Base-by-base conservation (phyloP, 2,888 invertebrate genomes). In the Drosophila engyochracea region DNA sequence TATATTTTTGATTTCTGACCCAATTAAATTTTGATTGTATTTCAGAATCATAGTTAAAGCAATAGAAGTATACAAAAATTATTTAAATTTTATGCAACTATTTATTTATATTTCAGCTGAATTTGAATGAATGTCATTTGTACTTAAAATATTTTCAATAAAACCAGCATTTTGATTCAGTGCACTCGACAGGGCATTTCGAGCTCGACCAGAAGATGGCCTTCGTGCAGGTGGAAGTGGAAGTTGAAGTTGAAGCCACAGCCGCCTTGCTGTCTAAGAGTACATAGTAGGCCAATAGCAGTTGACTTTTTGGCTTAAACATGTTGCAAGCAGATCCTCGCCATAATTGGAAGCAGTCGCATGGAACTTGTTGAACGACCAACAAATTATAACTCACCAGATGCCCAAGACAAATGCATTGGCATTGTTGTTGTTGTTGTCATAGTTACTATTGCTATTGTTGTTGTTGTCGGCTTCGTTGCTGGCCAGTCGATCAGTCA, bases 281-380 rank as follows among this genome's bases (percentile, higher is more conserved):
- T 64, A 63, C 52, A 54, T 33, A 53, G 87, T 71, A 72, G 86
- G 81, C 71, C 74, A 77, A 67, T 65, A 79, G 80, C 61, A 75
- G 90, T 78, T 85, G 86, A 81, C 72, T 90, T 85, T 89, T 89
- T 85, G 85, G 89, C 64, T 83, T 39, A 28, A 57, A 30, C 67
- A 85, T 89, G 85, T 90, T 79, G 84, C 86, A 83, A 86, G 75
- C 81, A 86, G 88, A 87, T 89, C 85, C 85, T 89, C 73, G 74
- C 91, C 91, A 89, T 91, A 91, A 92, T 92, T 91, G 91, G 85
- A 91, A 85, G 91, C 86, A 89, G 76, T 89, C 89, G 83, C 85
- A 80, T 88, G 91, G 89, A 91, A 92, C 92, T 86, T 83, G 91
- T 89, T 89, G 77, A 52, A 71, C 72, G 53, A 53, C 57, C 51